Conservation (phyloP, 2,888 invertebrate species). For the Dynastes tityus region DNA sequence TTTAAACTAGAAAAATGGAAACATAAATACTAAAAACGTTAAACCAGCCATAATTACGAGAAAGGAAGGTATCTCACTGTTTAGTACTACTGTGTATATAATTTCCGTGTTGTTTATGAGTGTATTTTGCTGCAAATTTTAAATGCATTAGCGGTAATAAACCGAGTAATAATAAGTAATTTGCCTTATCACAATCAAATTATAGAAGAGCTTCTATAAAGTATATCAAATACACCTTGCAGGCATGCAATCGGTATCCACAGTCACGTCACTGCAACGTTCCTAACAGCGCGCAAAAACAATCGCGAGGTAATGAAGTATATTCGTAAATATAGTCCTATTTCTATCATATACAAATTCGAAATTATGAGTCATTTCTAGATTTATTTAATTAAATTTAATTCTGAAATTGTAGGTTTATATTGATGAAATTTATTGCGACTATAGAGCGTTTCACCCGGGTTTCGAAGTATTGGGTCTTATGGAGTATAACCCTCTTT, state of each 20-base stretch:
- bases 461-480: no score
- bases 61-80: no score
- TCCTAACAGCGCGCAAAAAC: neutral
- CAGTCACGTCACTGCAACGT: neutral
- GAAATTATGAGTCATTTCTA: neutral
- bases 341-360: neutral
- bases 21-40: no score
- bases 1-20: no score
- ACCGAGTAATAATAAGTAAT: conserved; percentile 16
- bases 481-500: no score
- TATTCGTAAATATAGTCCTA: neutral
- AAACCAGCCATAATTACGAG: no score
- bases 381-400: neutral
- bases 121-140: conserved; percentile 9
- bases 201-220: conserved; percentile 8
- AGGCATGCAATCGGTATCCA: neutral
- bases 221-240: neutral
- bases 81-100: neutral
- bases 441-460: no score
- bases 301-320: neutral
- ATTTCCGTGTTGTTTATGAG: neutral
- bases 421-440: neutral
- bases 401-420: neutral
- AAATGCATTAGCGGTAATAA: neutral
- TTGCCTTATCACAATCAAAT: conserved; percentile 11